Evolutionary conservation across 2,797 vertebrate genomes (phyloP).

Genomic region (Mastacembelus armatus): DNA sequence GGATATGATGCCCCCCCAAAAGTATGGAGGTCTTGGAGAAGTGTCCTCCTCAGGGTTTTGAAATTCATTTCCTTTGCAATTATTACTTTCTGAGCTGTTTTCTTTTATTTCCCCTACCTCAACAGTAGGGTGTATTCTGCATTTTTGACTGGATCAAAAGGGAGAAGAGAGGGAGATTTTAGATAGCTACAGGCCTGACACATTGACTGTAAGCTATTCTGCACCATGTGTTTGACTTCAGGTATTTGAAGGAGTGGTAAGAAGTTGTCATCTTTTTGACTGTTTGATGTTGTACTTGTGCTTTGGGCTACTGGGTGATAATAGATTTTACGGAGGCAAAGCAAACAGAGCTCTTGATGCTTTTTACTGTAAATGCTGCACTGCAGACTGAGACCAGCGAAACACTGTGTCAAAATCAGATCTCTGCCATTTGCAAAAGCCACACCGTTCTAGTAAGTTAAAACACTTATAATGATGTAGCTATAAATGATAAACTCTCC

Average conservation of each 20-base stretch:
- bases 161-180: slow-evolving; percentile 31
- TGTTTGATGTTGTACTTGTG: slow-evolving; percentile 3
- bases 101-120: slow-evolving; percentile 63
- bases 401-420: neutral
- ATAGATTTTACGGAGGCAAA: neutral
- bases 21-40: slow-evolving; percentile 63
- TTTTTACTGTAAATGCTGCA: slow-evolving; percentile 24
- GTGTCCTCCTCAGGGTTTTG: slow-evolving; percentile 73
- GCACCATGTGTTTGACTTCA: slow-evolving; percentile 19
- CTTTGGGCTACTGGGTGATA: neutral
- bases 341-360: slow-evolving; percentile 9
- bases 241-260: slow-evolving; percentile 21
- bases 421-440: neutral
- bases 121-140: slow-evolving; percentile 52
- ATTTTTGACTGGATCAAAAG: slow-evolving; percentile 62
- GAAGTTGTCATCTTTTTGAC: slow-evolving; percentile 4
- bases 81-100: slow-evolving; percentile 76
- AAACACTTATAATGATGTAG: neutral
- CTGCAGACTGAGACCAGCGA: neutral
- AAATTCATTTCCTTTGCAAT: slow-evolving; percentile 80
- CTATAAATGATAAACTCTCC: neutral
- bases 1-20: slow-evolving; percentile 58
- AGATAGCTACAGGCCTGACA: slow-evolving; percentile 43
- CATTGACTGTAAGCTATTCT: slow-evolving; percentile 34
- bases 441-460: neutral